Base-by-base conservation (phyloP, 2,888 invertebrate species). In the Leptopilina myrica region DNA sequence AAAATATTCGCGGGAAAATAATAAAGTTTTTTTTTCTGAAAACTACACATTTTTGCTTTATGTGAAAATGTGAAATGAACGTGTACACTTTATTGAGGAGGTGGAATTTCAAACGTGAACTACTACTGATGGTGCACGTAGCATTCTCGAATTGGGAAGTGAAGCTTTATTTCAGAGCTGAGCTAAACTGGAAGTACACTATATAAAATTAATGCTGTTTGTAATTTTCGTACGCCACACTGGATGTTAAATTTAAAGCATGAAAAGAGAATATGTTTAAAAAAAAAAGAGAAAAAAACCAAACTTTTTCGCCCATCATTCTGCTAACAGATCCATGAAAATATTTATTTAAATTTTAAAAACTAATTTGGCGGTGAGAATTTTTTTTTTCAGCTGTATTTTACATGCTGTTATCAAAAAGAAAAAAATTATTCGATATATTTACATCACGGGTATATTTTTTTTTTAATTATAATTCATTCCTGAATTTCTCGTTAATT, bases 81-180 rank as follows among this genome's bases (percentile, higher is more conserved):
- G 20, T 14, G 46, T 49, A 59, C 62, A 62, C 20, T 62, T 62
- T 62, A 62, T 62, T 62, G 62, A 62, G 62, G 20, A 62, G 62
- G 62, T 20, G 20, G 9, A 62, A 69, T 53, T 69, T 33, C 7
- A 53, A 53, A 69, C 12, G 26, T 53, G 49, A 53, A 53, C 49
- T 26, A 49, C 49, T 49, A 43, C 43, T 49, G 49, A 49, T 49
- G 53, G 69, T 69, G 33, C 69, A 53, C 26, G 69, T 69, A 69
- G 69, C 53, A 69, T 53, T 69, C 26, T 26, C 53, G 69, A 53
- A 53, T 53, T 69, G 53, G 12, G 49, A 69, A 49, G 49, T 69
- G 53, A 69, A 69, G 49, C 69, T 53, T 69, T 1, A 69, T 69
- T 69, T 69, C 53, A 69, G 69, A 53, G 69, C 69, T 69, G 69